Evolutionary conservation across 2,888 invertebrate species (phyloP).

Genomic region (Megamerina dolium): DNA sequence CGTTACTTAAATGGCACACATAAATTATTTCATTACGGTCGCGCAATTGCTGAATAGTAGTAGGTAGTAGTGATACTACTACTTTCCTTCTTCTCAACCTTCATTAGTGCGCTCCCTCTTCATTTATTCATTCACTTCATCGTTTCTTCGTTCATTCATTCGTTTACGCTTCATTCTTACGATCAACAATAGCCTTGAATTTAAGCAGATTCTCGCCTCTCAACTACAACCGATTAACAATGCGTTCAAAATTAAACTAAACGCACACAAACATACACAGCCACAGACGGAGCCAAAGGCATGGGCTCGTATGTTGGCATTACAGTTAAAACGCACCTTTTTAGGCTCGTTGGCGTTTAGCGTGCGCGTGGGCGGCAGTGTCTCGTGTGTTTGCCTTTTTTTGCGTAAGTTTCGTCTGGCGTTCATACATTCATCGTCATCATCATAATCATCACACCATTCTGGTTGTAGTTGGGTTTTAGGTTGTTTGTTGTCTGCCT

Average conservation of each 20-base stretch:
- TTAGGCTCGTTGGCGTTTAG: slow-evolving; percentile 7
- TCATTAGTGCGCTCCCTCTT: too few species aligned
- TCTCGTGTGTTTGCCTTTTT: background rate
- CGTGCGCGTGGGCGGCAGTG: background rate
- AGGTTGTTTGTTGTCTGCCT: background rate
- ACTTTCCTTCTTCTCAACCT: too few species aligned
- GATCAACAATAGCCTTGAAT: slow-evolving; percentile 29
- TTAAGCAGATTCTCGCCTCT: slow-evolving; percentile 19
- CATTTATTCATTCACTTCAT: background rate
- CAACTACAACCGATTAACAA: slow-evolving; percentile 9
- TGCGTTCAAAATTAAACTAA: slow-evolving; percentile 8
- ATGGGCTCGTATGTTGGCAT: too few species aligned
- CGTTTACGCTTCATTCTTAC: slow-evolving; percentile 15
- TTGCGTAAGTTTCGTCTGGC: slow-evolving; percentile 12
- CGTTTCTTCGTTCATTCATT: background rate
- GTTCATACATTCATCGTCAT: too few species aligned
- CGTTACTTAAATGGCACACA: too few species aligned
- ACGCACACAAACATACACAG: slow-evolving; percentile 6
- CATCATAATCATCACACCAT: too few species aligned
- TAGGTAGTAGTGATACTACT: too few species aligned
- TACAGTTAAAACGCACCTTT: slow-evolving; percentile 26
- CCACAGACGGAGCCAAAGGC: slow-evolving; percentile 1
- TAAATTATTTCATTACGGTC: too few species aligned
- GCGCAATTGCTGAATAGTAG: too few species aligned
- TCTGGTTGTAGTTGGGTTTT: too few species aligned